Conservation (phyloP, 2,113 vertebrate species). For the Channa maculata region DNA sequence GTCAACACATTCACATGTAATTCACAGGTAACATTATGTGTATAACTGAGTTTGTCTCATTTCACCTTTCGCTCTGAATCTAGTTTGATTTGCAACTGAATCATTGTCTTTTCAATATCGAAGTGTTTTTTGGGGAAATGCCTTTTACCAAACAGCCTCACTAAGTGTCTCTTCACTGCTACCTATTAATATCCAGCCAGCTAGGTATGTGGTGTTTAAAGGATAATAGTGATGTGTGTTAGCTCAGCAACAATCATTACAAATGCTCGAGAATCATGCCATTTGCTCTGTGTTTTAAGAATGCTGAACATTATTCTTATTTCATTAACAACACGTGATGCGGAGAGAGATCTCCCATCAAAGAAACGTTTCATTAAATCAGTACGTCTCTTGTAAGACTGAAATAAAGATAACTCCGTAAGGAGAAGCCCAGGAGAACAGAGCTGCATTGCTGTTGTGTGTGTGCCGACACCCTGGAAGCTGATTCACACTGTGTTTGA, state of each 20-base stretch:
- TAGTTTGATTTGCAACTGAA: background rate
- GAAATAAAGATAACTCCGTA: constrained; percentile 44
- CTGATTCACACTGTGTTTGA: constrained; percentile 70
- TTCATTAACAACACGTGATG: constrained; percentile 10
- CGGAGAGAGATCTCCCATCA: constrained; percentile 16
- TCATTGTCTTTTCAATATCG: constrained; percentile 14
- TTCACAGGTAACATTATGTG: background rate
- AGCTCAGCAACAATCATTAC: constrained; percentile 16
- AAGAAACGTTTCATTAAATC: constrained; percentile 44
- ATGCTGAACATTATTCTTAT: background rate
- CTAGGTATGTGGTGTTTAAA: background rate
- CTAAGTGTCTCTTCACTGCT: constrained; percentile 15
- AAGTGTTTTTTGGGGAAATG: constrained; percentile 32
- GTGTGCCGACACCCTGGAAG: constrained; percentile 57
- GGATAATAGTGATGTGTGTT: constrained; percentile 3
- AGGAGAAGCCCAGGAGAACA: constrained; percentile 37
- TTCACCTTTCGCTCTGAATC: background rate
- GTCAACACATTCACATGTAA: too few relatives aligned
- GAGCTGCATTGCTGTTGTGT: constrained; percentile 38
- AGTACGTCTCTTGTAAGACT: constrained; percentile 35
- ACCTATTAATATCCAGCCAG: constrained; percentile 9
- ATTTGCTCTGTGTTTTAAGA: background rate
- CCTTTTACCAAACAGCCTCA: constrained; percentile 27
- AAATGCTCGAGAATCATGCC: background rate
- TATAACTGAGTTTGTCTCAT: background rate